Evolutionary conservation across 2,113 vertebrate species (phyloP).

Genomic region (Pogona vitticeps): DNA sequence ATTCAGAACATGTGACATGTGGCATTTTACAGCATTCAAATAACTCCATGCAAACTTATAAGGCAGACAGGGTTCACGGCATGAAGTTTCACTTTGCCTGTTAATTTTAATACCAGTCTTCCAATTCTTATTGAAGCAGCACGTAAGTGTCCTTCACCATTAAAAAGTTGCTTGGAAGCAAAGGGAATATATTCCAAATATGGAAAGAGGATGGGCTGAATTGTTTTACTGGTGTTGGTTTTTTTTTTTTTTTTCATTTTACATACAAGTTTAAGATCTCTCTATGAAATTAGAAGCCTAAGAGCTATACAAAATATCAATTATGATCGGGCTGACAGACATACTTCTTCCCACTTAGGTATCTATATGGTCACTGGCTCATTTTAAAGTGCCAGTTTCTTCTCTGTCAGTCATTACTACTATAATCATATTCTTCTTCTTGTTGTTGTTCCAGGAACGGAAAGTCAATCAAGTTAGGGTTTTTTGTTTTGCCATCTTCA

Average conservation of each 20-base stretch:
- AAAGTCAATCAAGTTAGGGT: no score
- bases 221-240: background rate
- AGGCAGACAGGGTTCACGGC: background rate
- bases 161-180: no score
- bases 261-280: background rate
- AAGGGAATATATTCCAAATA: no score
- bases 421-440: background rate
- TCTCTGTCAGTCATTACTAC: background rate
- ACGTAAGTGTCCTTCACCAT: no score
- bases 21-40: no score
- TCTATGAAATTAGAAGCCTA: background rate
- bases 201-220: background rate
- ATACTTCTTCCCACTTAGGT: background rate
- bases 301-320: background rate
- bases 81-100: background rate
- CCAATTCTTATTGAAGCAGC: no score
- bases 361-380: background rate
- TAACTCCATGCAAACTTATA: background rate
- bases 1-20: background rate
- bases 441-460: background rate
- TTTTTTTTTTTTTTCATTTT: background rate
- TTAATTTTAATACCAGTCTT: no score
- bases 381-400: background rate
- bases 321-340: background rate
- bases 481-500: background rate